These are phyloP conservation scores for Micronycteris hirsuta DNA, from an alignment of 2,113 vertebrate species.

Conservation along the genomic window DNA sequence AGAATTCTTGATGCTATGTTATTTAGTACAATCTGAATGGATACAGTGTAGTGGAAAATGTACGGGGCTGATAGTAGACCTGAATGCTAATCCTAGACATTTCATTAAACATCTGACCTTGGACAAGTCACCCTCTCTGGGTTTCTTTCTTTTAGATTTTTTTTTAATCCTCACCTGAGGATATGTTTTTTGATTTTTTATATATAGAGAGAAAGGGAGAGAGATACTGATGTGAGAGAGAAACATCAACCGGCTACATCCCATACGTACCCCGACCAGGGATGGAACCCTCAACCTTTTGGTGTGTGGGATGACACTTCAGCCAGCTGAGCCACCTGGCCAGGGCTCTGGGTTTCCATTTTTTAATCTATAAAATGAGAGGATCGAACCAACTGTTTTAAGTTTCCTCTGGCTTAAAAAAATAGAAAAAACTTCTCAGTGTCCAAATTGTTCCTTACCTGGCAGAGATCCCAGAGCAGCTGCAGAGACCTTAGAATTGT, in stretches of 20 bases:
- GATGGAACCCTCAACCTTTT: too few relatives aligned
- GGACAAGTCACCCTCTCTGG: neutral
- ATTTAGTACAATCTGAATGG: slow-evolving; percentile 3
- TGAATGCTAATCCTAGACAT: neutral
- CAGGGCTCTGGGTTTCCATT: neutral
- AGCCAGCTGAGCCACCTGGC: too few relatives aligned
- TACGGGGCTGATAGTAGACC: neutral
- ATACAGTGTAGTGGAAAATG: neutral
- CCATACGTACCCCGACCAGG: too few relatives aligned
- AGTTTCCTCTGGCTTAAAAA: neutral
- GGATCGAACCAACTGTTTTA: neutral
- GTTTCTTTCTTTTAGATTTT: neutral
- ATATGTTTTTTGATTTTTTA: too few relatives aligned
- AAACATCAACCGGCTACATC: too few relatives aligned
- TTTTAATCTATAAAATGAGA: slow-evolving; percentile 14
- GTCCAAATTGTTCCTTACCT: neutral
- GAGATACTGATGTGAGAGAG: too few relatives aligned
- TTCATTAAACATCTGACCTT: neutral
- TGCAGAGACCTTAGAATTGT: neutral
- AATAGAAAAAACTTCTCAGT: neutral
- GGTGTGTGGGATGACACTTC: too few relatives aligned
- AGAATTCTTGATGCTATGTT: neutral
- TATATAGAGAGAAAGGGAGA: too few relatives aligned
- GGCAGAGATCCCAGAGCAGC: neutral
- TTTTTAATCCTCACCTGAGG: too few relatives aligned